Percentiles rank a stretch among this genome's conserved stretches.
Evolutionary conservation across 2,113 vertebrate species (phyloP).

Genomic region (Mobula birostris): DNA sequence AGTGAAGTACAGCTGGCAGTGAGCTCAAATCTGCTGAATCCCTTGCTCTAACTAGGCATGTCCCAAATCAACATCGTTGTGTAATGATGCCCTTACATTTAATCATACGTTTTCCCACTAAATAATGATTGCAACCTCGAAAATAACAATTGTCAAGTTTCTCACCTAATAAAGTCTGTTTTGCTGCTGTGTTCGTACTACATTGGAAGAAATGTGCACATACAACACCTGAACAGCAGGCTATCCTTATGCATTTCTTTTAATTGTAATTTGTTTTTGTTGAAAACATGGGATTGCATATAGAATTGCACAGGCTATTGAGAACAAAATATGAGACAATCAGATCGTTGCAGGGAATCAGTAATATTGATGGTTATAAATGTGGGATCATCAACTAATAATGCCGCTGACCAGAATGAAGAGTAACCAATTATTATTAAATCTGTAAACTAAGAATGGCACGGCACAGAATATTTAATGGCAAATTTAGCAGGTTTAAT

Average conservation of each 20-base stretch:
- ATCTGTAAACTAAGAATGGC: neutral
- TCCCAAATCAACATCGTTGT: neutral
- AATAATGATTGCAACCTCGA: constrained; percentile 22
- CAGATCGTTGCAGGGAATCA: neutral
- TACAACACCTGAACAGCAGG: neutral
- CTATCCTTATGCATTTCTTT: neutral
- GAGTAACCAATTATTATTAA: neutral
- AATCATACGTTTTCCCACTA: neutral
- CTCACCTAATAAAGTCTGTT: neutral
- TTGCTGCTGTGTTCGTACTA: neutral
- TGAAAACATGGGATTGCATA: neutral
- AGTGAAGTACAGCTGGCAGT: neutral
- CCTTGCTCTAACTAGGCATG: neutral
- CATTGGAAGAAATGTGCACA: neutral
- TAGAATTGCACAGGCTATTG: neutral
- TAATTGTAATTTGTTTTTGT: neutral
- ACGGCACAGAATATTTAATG: no score
- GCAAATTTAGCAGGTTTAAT: no score
- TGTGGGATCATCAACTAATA: neutral
- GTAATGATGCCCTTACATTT: neutral
- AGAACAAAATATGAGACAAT: neutral
- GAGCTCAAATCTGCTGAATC: neutral
- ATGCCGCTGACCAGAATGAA: neutral
- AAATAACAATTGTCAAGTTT: constrained; percentile 13
- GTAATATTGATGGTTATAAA: neutral